Evolutionary conservation across 2,113 vertebrate genomes (phyloP).

Genomic region (Planiliza haematocheilus): DNA sequence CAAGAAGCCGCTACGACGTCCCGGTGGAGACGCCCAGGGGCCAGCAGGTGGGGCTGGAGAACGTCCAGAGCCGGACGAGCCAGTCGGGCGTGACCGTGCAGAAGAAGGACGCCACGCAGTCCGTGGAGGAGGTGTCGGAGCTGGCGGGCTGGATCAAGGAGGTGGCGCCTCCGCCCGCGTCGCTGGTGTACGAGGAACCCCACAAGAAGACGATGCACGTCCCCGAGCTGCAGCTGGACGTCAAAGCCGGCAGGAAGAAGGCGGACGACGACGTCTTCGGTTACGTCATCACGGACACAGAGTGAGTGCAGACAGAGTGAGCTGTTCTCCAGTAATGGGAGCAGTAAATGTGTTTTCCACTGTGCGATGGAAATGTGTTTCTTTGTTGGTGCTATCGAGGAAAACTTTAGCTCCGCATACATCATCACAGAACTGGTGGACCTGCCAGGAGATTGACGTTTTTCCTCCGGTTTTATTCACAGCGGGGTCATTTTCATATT

Average conservation of each 20-base stretch:
- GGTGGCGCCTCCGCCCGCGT: conserved; percentile 69
- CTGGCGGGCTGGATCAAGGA: conserved; percentile 81
- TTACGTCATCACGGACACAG: conserved; percentile 90
- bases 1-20: background rate
- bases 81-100: conserved; percentile 79
- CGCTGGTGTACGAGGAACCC: conserved; percentile 63
- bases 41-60: conserved; percentile 82
- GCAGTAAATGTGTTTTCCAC: background rate
- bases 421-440: too few species aligned
- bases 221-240: conserved; percentile 86
- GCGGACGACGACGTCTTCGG: conserved; percentile 83
- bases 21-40: conserved; percentile 46
- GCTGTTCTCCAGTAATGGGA: background rate
- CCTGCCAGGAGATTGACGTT: background rate
- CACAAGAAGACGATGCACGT: conserved; percentile 72
- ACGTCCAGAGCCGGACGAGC: conserved; percentile 90
- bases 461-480: background rate
- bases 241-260: conserved; percentile 75
- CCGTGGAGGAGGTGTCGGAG: conserved; percentile 73
- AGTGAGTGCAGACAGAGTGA: conserved; percentile 85
- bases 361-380: background rate
- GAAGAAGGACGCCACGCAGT: conserved; percentile 77
- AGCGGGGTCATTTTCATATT: background rate
- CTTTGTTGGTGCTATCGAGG: background rate
- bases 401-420: background rate